These are phyloP conservation scores for Pteromalus puparum DNA, from an alignment of 1,140 invertebrate genomes.

Conservation along the genomic window DNA sequence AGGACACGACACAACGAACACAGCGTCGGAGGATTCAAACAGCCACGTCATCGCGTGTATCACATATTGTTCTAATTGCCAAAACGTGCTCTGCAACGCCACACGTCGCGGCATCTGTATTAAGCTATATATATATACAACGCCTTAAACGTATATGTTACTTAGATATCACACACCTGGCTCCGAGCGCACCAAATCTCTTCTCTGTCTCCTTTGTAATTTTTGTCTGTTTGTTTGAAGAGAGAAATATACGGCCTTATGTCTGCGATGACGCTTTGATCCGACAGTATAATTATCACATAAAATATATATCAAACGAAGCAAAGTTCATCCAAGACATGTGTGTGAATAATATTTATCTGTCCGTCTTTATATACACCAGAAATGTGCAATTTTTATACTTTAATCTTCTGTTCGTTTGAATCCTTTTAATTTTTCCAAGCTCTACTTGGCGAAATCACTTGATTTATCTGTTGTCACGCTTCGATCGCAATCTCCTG, in stretches of 20 bases:
- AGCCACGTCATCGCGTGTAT: conserved; percentile 29
- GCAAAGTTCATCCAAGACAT: not conserved
- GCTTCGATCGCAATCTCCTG: not conserved
- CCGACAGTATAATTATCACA: not conserved
- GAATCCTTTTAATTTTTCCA: not conserved
- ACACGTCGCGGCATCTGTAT: not conserved
- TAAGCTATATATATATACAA: conserved; percentile 23
- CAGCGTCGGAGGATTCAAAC: conserved; percentile 34
- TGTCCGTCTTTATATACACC: not conserved
- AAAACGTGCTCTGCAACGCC: not conserved
- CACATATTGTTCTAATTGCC: conserved; percentile 30
- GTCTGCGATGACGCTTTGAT: not conserved
- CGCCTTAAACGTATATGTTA: conserved; percentile 18
- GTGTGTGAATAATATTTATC: not conserved
- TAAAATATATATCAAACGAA: not conserved
- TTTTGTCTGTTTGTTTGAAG: not conserved
- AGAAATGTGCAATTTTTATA: not conserved
- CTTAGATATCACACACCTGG: conserved; percentile 9
- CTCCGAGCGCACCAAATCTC: conserved; percentile 35
- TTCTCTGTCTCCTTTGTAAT: conserved; percentile 6
- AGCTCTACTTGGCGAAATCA: not conserved
- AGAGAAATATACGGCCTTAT: not conserved
- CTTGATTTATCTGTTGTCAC: not conserved
- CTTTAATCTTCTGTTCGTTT: conserved; percentile 30
- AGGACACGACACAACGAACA: conserved; percentile 45